Base-by-base conservation (phyloP, 2,113 vertebrate species). In the Emydura subglobosa region DNA sequence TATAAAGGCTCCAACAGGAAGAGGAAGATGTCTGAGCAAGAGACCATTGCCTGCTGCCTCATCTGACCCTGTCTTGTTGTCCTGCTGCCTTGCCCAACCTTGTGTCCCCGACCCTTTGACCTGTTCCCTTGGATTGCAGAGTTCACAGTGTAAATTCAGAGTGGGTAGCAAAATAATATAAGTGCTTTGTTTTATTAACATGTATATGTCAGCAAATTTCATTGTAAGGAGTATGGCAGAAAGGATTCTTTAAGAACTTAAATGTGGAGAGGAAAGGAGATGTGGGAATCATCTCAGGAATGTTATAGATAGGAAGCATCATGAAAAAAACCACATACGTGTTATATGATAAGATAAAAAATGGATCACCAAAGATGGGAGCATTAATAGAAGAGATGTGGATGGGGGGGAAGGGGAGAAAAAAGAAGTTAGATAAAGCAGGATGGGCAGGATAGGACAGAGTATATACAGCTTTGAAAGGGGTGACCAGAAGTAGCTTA, bases 401-500 rank as follows among this genome's bases (percentile, higher is more conserved):
- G 39, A 39, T 68, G 79, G 93, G 51, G 3, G 3, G 21, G 22
- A 44, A 2, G 79, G 91, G 7, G 10, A 21, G n/a, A 74, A 25
- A 44, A 7, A 72, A 68, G 34, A 72, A 72, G 22, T 76, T 22
- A 44, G 10, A 44, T 11, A 21, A 94, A 25, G 1, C 78, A 85
- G 72, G 1, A 2, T 53, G 0, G 1, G 57, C 1, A 16, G 0
- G 1, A 53, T 61, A 84, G 44, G 2, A 9, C 68, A n/a, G 39
- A 88, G 10, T 11, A 85, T 2, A 61, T 57, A 80, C 6, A 22
- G 17, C 2, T 61, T 86, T 72, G 10, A 27, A 83, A 1, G 7
- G 14, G 24, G 21, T 7, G 17, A n/a, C 21, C 39, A 39, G 10
- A 21, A 24, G 21, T 27, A 42, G 10, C 25, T 80, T 86, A 29